Evolutionary conservation across 2,113 vertebrate species (phyloP).

Genomic region (Podilymbus podiceps): DNA sequence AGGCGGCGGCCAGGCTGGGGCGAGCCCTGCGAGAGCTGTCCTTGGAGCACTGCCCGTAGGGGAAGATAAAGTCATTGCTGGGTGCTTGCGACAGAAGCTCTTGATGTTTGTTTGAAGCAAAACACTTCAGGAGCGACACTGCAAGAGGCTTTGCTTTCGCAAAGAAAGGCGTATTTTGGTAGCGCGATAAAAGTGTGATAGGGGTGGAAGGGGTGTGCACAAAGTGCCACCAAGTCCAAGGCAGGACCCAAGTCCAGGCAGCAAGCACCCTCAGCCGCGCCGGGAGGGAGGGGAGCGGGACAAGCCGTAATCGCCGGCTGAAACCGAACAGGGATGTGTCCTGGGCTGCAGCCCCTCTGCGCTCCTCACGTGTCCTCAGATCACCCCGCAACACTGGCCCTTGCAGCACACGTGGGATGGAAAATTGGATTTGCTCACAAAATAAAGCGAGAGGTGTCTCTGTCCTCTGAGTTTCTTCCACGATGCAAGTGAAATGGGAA

Average conservation of each 20-base stretch:
- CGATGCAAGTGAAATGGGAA: not conserved
- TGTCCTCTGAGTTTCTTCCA: not conserved
- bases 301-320: fast-evolving
- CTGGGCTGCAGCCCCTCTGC: not conserved
- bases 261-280: fast-evolving
- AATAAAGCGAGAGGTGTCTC: not conserved
- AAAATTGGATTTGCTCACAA: not conserved
- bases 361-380: not conserved
- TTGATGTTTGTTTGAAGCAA: not conserved
- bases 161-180: not conserved
- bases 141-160: not conserved
- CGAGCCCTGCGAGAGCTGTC: not conserved
- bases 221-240: fast-evolving
- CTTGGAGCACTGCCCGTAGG: fast-evolving
- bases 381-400: not conserved
- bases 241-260: fast-evolving
- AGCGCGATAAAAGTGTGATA: fast-evolving
- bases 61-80: not conserved
- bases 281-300: fast-evolving
- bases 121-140: not conserved
- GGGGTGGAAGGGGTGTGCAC: not conserved
- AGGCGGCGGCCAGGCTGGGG: fast-evolving
- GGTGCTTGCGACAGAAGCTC: not conserved
- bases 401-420: not conserved
- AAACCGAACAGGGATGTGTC: not conserved